Conservation (phyloP, 2,113 vertebrate species). For the Edolisoma coerulescens region DNA sequence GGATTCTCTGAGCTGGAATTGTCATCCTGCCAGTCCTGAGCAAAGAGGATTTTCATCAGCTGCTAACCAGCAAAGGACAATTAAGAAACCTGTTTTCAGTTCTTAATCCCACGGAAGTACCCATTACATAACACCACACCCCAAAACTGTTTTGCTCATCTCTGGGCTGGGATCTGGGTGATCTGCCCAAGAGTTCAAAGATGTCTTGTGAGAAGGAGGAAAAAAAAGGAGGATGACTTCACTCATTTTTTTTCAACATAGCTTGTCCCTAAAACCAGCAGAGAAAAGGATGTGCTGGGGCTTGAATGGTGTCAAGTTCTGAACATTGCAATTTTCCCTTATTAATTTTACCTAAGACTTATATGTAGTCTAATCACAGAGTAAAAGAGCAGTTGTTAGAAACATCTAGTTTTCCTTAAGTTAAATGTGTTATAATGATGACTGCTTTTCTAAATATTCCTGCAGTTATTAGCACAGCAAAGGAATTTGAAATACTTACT, state of each 20-base stretch:
- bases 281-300: not conserved
- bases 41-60: not conserved
- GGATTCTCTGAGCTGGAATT: not conserved
- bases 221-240: not conserved
- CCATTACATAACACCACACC: not conserved
- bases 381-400: not conserved
- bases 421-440: not conserved
- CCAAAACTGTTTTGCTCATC: not conserved
- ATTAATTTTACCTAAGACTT: not conserved
- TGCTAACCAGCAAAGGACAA: not conserved
- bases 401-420: not conserved
- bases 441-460: not conserved
- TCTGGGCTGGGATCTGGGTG: not conserved
- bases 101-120: not conserved
- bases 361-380: not conserved
- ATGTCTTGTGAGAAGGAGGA: not conserved
- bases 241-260: not conserved
- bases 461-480: not conserved
- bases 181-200: not conserved
- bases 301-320: not conserved
- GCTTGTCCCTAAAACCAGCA: not conserved
- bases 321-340: not conserved
- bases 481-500: not conserved
- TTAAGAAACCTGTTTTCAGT: not conserved
- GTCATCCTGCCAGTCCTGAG: not conserved